A percentile compares a stretch with the other conserved stretches of the same genome.
These are phyloP conservation scores for Brachionus rotundiformis DNA, from an alignment of 1,140 invertebrate species.

Conservation along the genomic window DNA sequence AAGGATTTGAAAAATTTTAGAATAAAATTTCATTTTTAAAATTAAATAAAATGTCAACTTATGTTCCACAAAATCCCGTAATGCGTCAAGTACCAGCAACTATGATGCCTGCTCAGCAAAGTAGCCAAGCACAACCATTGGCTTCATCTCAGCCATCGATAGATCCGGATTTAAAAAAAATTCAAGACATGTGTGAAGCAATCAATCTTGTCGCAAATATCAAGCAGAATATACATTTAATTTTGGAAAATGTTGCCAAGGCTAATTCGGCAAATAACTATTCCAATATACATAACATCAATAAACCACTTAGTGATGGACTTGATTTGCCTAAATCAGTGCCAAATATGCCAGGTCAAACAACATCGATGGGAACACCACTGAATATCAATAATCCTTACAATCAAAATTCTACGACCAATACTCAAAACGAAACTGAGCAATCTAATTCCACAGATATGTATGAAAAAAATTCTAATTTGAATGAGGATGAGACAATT, in stretches of 20 bases:
- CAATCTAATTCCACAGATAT: background rate
- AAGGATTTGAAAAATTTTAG: too few relatives aligned
- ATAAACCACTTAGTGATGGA: background rate
- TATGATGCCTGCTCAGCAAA: background rate
- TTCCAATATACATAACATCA: background rate
- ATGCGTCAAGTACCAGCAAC: background rate
- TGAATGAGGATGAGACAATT: background rate
- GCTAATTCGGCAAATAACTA: conserved; percentile 44
- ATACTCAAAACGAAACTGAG: background rate
- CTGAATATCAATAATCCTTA: background rate
- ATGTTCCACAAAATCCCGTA: background rate
- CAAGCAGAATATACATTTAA: background rate
- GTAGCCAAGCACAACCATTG: background rate
- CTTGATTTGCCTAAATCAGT: background rate
- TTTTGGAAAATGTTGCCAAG: conserved; percentile 38
- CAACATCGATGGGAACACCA: background rate
- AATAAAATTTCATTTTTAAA: background rate
- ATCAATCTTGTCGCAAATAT: background rate
- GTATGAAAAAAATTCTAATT: background rate
- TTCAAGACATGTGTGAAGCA: conserved; percentile 41
- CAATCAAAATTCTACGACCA: background rate
- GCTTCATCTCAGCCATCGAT: background rate
- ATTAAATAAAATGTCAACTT: background rate
- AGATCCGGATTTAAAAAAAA: conserved; percentile 33
- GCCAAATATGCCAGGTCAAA: background rate